phyloP scores from a whole-genome alignment of 2,113 vertebrate genomes.

The Myotis davidii region DNA sequence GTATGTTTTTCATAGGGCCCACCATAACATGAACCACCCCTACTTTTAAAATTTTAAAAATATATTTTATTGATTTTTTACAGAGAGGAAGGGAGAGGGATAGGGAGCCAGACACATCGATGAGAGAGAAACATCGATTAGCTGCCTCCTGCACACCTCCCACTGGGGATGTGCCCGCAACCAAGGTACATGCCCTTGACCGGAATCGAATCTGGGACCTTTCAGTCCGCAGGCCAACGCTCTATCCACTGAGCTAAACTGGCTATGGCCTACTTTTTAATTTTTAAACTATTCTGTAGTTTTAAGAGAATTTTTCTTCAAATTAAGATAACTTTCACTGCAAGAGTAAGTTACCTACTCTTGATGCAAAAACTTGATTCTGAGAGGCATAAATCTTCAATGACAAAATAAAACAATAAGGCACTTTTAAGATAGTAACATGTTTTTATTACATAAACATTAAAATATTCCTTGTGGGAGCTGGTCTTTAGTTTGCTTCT shows the following conservation, averaged over 20 bases:
- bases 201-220: too few relatives aligned
- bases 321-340: conserved; percentile 12
- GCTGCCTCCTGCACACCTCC: too few relatives aligned
- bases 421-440: conserved; percentile 48
- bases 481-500: conserved; percentile 41
- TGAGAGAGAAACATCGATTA: too few relatives aligned
- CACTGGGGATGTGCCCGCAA: too few relatives aligned
- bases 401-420: conserved; percentile 46
- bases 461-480: conserved; percentile 74
- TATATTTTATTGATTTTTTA: too few relatives aligned
- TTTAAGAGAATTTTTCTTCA: conserved; percentile 5
- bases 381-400: conserved; percentile 47
- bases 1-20: not conserved
- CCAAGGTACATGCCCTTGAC: too few relatives aligned
- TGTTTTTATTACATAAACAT: conserved; percentile 82
- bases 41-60: not conserved
- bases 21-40: not conserved
- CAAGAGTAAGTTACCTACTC: not conserved
- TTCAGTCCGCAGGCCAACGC: too few relatives aligned
- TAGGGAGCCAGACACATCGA: too few relatives aligned
- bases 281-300: not conserved
- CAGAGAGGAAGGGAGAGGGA: too few relatives aligned
- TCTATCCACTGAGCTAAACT: too few relatives aligned
- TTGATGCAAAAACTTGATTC: not conserved
- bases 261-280: not conserved